phyloP scores from a whole-genome alignment of 2,888 invertebrate genomes.

The Matsumyia berberina region DNA sequence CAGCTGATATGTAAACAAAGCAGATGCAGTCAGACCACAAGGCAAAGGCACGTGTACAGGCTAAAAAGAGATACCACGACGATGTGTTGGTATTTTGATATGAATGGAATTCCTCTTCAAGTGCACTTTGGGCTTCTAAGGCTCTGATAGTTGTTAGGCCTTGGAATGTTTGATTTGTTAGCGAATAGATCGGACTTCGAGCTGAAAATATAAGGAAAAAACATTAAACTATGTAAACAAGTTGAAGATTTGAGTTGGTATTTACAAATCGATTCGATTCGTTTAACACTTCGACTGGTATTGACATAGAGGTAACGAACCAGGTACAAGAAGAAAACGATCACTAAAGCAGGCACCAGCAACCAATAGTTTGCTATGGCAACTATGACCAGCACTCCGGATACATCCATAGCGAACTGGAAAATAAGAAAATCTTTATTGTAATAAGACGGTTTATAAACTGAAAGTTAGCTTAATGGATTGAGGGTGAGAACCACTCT shows the following conservation, averaged over 20 bases:
- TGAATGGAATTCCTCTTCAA: slow-evolving; percentile 87
- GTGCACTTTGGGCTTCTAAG: slow-evolving; percentile 87
- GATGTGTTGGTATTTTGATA: slow-evolving; percentile 89
- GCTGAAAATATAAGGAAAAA: slow-evolving; percentile 84
- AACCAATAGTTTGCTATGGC: slow-evolving; percentile 87
- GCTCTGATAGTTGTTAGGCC: slow-evolving; percentile 92
- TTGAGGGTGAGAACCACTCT: no score
- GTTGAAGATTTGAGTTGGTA: background rate
- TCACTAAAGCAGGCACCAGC: slow-evolving; percentile 86
- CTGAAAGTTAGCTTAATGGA: no score
- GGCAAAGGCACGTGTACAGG: slow-evolving; percentile 96
- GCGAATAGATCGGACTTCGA: slow-evolving; percentile 91
- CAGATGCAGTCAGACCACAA: slow-evolving; percentile 96
- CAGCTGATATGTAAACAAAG: slow-evolving; percentile 92
- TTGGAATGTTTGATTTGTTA: slow-evolving; percentile 90
- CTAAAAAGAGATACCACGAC: slow-evolving; percentile 92
- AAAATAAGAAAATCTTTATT: slow-evolving; percentile 40
- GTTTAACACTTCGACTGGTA: slow-evolving; percentile 86
- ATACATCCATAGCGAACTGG: slow-evolving; percentile 82
- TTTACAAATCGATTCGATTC: slow-evolving; percentile 83
- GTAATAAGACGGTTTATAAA: background rate
- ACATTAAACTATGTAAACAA: background rate
- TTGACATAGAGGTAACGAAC: slow-evolving; percentile 86
- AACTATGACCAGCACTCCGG: slow-evolving; percentile 87
- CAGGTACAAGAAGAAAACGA: slow-evolving; percentile 86